Evolutionary conservation across 2,113 vertebrate species (phyloP), one percentile per base, ranked within the genome.

Genomic region (Corythornis cristatus): DNA sequence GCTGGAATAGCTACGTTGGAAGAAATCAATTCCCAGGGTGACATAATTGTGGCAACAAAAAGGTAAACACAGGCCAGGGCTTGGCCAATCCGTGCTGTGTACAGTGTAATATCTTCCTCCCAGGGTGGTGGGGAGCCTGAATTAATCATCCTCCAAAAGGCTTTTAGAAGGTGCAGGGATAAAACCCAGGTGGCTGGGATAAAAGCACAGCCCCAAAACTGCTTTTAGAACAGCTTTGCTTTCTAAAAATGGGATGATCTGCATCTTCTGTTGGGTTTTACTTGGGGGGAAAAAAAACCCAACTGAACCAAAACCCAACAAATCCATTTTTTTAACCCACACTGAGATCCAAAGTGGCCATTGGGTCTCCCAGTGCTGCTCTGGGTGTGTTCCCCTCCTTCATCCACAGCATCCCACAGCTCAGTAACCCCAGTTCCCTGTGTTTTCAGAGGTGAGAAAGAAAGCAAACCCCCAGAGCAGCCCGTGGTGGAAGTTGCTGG

Each of bases 121-220:
- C 51, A 29, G 6, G 54, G 89, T 78, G 81, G 84, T 87, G 51
- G 29, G 80, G 84, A 95, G 78, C 75, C 67, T 87, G 79, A 80
- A 61, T 94, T 95, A 90, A 95, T 94, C 64, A 86, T 88, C 84
- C 82, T 77, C 43, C 9, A 40, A 57, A 93, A 87, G 72, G 83
- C 60, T 91, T 96, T 83, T 94, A 50, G 46, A 46, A 88, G 67
- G 64, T 71, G 64, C 37, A n/a, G 46, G 31, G 77, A 84, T 66
- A 92, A 90, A 93, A 5, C 40, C 64, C 75, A 60, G 13, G 68
- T 76, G 50, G 81, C 91, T 92, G 48, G 70, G 89, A 83, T 87
- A 93, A 85, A 90, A 94, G 73, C 83, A 29, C 51, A 86, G 4
- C 74, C 62, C 35, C 53, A 76, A 87, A 94, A 35, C 87, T 74